Conservation (phyloP, 2,797 vertebrate genomes). For the Dendrocincla tyrannina region DNA sequence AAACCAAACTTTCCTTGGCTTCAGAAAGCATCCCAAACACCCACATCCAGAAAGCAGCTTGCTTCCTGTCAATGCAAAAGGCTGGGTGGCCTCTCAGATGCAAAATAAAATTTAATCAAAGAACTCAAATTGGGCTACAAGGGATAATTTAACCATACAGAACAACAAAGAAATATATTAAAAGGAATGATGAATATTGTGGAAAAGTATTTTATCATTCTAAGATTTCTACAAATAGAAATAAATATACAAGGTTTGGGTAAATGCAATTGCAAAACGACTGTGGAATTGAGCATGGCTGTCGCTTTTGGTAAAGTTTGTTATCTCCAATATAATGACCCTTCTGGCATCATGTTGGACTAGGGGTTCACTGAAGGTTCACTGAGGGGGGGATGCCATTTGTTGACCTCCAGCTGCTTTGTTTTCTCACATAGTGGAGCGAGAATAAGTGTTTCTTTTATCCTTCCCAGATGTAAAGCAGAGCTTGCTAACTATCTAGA, state of each 20-base stretch:
- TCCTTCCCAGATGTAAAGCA: constrained; percentile 32
- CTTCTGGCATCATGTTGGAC: background rate
- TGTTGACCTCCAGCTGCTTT: constrained; percentile 48
- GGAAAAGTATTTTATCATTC: background rate
- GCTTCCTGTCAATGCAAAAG: background rate
- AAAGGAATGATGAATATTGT: background rate
- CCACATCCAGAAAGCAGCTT: background rate
- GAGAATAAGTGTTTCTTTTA: constrained; percentile 40
- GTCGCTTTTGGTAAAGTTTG: background rate
- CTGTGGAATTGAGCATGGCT: background rate
- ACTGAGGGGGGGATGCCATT: constrained; percentile 26
- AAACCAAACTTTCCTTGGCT: constrained; percentile 13
- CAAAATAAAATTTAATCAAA: background rate
- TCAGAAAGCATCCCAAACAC: background rate
- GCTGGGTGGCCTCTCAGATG: constrained; percentile 2
- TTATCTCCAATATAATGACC: constrained; percentile 1
- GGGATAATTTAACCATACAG: background rate
- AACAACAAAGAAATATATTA: background rate
- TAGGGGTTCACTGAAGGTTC: constrained; percentile 32
- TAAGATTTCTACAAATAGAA: background rate
- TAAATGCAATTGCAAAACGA: background rate
- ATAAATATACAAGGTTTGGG: background rate
- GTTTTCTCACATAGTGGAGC: constrained; percentile 2
- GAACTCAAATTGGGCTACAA: background rate
- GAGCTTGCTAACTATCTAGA: background rate